Evolutionary conservation across 2,888 invertebrate species (phyloP), one percentile per base, ranked within the genome.

Genomic region (Agrotis puta): DNA sequence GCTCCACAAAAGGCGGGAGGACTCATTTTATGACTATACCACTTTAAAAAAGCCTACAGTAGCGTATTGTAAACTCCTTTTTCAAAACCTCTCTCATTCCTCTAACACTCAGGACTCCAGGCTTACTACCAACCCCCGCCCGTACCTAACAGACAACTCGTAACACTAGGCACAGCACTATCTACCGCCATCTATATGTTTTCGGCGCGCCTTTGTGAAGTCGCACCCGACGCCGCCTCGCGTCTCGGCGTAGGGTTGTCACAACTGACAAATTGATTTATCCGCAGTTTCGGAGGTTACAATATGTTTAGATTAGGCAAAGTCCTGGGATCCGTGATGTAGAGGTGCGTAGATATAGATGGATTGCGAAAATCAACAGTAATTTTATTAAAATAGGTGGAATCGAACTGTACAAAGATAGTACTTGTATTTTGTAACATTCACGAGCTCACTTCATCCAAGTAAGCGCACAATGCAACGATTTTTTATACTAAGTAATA

Each of bases 181-280:
- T 63, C 70, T 58, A 53, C 24, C 5, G 58, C 33, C 89, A 89
- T 90, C 89, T 90, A 90, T 90, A 92, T 91, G 73, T 92, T 92
- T 93, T 91, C 91, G 91, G 90, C 91, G 89, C 92, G 92, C 93
- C 93, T 94, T 92, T 93, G 93, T 93, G 89, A 92, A 91, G 92
- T 92, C 91, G 92, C 92, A 89, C 87, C 88, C 91, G 80, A 85
- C 79, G 85, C 83, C 83, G 82, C 81, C 79, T 85, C 82, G 82
- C 70, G 58, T 73, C 72, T 68, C 48, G 27, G 33, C 56, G 61
- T 58, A 82, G 87, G 86, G 88, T 82, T 90, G 87, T 84, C 87
- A 81, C 64, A 39, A 45, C 27, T 27, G 59, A 64, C 54, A 56
- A 79, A 77, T 78, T 65, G 73, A 77, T 78, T 74, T 64, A 77